Evolutionary conservation across 2,113 vertebrate species (phyloP).

Genomic region (Odocoileus hemionus): DNA sequence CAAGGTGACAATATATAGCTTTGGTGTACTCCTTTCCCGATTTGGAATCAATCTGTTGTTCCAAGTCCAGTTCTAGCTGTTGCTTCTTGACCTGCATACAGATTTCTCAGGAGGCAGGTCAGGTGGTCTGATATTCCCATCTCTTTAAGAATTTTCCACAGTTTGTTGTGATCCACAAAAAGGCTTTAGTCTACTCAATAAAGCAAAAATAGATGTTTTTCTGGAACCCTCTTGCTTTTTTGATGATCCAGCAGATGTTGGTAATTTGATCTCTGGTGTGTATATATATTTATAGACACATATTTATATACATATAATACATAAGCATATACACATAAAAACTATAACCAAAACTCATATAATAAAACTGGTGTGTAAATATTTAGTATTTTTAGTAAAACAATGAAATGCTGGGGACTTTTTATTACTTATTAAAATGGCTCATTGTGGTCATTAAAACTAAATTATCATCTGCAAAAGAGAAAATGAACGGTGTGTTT

Average conservation of each 20-base stretch:
- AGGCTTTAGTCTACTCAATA: background rate
- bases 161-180: background rate
- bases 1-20: background rate
- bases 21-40: background rate
- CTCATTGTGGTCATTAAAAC: background rate
- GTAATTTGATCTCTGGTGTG: background rate
- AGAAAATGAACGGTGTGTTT: background rate
- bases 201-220: background rate
- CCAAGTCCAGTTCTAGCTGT: background rate
- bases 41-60: background rate
- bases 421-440: background rate
- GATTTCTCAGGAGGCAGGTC: background rate
- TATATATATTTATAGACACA: background rate
- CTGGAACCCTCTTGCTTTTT: background rate
- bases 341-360: background rate
- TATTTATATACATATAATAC: background rate
- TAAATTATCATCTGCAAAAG: background rate
- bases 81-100: background rate
- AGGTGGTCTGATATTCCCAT: background rate
- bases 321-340: background rate
- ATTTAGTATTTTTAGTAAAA: conserved; percentile 14
- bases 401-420: background rate
- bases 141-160: background rate
- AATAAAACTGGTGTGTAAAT: conserved; percentile 6
- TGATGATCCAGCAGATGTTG: background rate